Base-by-base conservation (phyloP, 2,113 vertebrate genomes). In the Epinephelus fuscoguttatus region DNA sequence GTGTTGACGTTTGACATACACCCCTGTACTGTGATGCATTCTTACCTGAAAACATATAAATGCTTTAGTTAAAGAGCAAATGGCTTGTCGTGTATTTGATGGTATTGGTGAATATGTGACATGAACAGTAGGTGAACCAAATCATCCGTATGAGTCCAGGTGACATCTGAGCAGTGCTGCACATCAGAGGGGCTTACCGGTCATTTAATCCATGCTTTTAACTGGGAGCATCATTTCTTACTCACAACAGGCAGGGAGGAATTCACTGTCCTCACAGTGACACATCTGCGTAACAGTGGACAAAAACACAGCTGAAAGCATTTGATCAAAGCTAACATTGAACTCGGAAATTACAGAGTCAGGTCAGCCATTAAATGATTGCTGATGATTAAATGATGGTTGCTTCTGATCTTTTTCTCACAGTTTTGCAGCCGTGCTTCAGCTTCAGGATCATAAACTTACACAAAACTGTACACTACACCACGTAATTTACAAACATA, bases 11-110 rank as follows among this genome's bases (percentile, higher is more conserved):
- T 15, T 62, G 79, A 73, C 49, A n/a, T n/a, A 55, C 55, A 78
- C 75, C 77, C 78, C 70, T 80, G 57, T 84, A 42, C n/a, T 87
- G 72, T 84, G 76, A 87, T 45, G 30, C 66, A 60, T 71, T 69
- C 40, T 70, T 70, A 79, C 30, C 47, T 81, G 59, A 72, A 77
- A 75, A 12, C 53, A 84, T 82, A 88, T 77, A 88, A 78, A 80
- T 62, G 78, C 40, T 86, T 72, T 82, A 84, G 80, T 47, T 78
- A 52, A 90, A 86, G 55, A 55, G 27, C 30, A 81, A 75, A 63
- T 30, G 11, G 10, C 14, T 61, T 81, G 53, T 87, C 3, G n/a
- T 72, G 80, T 81, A 21, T 70, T 77, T 88, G 9, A 47, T 49
- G 30, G 25, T 53, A 1, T 47, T 66, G 59, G 45, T 49, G 64